phyloP scores from a whole-genome alignment of 2,797 vertebrate genomes.

The Pipistrellus pipistrellus region DNA sequence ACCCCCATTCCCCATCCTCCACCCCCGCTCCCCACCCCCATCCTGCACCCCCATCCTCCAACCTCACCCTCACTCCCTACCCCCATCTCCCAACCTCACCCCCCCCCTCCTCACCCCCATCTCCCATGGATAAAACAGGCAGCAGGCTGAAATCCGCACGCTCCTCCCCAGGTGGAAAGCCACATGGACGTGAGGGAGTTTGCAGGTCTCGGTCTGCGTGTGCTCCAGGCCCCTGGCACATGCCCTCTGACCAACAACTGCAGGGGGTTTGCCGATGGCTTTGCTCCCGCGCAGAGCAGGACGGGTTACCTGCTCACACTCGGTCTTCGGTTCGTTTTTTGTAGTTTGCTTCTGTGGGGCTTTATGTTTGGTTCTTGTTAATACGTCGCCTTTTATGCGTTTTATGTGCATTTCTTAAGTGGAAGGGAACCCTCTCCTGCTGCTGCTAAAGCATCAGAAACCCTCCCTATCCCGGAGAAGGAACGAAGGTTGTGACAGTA shows the following conservation, averaged over 20 bases:
- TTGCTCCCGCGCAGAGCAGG: neutral
- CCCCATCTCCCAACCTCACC: too few species aligned
- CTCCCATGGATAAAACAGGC: neutral
- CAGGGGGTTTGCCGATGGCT: neutral
- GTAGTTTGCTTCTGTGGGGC: neutral
- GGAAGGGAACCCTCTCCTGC: neutral
- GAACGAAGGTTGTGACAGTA: neutral
- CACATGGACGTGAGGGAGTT: neutral
- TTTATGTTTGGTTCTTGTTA: neutral
- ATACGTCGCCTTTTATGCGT: neutral
- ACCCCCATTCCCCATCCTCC: too few species aligned
- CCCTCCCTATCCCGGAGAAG: neutral
- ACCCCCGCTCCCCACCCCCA: too few species aligned
- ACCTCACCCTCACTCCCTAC: too few species aligned
- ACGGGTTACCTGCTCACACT: neutral
- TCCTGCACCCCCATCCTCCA: too few species aligned
- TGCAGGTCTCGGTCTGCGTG: slow-evolving; percentile 51
- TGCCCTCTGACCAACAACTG: neutral
- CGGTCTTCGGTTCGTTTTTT: neutral
- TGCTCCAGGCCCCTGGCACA: neutral
- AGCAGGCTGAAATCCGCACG: neutral
- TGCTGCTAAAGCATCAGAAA: neutral
- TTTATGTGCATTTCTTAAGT: neutral
- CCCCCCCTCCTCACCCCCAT: too few species aligned
- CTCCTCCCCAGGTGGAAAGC: slow-evolving; percentile 15